Base-by-base conservation (phyloP, 2,888 invertebrate species). In the Taenaris catops region DNA sequence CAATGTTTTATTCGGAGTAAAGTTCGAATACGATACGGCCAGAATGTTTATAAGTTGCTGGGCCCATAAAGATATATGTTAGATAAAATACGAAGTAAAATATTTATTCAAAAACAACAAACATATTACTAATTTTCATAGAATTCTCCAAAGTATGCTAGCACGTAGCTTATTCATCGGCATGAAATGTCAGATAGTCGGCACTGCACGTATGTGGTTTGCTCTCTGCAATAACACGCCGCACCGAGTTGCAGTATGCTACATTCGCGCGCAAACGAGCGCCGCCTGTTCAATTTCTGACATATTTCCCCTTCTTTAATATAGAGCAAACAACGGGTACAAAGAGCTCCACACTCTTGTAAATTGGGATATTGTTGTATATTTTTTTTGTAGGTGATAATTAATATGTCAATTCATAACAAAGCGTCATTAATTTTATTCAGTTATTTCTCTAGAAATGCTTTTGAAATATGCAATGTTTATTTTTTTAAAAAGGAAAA, bases 141-240 rank as follows among this genome's bases (percentile, higher is more conserved):
- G 64, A 67, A 70, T 66, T 58, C 58, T 48, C 51, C 56, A 55
- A 67, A 73, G 66, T 67, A 74, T 71, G 69, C 57, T n/a, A n/a
- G 61, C 68, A 65, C 73, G 70, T 64, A 72, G 66, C 62, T 60
- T 60, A 74, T 76, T 79, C 79, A 83, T 81, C 68, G 80, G 79
- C 72, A 81, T 80, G 81, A 83, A 83, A 81, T 79, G 81, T 80
- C 80, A 76, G 79, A 75, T 70, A 78, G 76, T 73, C 74, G 66
- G 70, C 67, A 60, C 66, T 42, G 44, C 51, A 74, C 73, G 79
- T 83, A 80, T 79, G 81, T 72, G 73, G 79, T 75, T 78, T 81
- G 23, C 14, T 3, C 14, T 14, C 14, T 73, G 83, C 80, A 86
- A 86, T 86, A 86, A 86, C 84, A 86, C 81, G 79, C 83, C 83